phyloP scores from a whole-genome alignment of 2,113 vertebrate genomes.

The Mormyrus iriodes region DNA sequence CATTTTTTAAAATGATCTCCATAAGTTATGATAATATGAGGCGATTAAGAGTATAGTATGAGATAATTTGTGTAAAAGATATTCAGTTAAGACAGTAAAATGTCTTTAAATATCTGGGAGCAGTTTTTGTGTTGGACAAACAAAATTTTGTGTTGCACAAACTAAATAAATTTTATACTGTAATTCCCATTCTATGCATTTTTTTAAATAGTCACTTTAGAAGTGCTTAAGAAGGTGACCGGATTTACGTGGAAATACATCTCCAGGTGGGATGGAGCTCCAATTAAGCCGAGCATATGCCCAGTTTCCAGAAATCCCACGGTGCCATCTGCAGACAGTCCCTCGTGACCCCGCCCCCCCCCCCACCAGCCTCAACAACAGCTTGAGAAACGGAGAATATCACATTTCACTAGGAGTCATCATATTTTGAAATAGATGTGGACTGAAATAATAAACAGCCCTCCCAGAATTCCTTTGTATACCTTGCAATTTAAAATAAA shows the following conservation, averaged over 20 bases:
- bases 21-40: neutral
- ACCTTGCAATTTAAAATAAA: neutral
- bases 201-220: neutral
- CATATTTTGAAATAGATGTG: conserved; percentile 6
- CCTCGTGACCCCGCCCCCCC: neutral
- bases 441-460: neutral
- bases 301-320: conserved; percentile 1
- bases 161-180: neutral
- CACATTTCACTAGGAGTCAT: conserved; percentile 7
- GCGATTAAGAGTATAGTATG: neutral
- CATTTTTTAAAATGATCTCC: neutral
- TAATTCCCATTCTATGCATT: neutral
- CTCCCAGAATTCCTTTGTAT: neutral
- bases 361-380: neutral
- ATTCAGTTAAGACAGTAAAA: neutral
- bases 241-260: neutral
- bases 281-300: neutral
- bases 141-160: neutral
- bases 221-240: neutral
- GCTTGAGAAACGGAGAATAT: conserved; percentile 3
- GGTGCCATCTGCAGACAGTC: conserved; percentile 5
- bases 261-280: neutral
- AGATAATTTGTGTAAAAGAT: neutral
- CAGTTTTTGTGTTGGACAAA: neutral
- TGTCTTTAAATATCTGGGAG: no score